These are phyloP conservation scores for Entelurus aequoreus DNA, from an alignment of 2,113 vertebrate species.

Conservation along the genomic window DNA sequence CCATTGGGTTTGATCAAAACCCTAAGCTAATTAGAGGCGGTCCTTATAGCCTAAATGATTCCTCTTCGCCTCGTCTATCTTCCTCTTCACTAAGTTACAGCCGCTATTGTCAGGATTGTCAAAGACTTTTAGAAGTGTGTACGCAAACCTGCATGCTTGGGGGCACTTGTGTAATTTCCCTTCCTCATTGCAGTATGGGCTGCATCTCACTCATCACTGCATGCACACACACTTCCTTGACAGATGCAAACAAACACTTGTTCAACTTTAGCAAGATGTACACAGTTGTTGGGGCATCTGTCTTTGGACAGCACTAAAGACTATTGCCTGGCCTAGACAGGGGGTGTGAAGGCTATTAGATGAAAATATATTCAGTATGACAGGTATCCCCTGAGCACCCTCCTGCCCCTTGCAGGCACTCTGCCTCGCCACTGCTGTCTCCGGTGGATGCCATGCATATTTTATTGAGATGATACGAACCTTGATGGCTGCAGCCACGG, in stretches of 20 bases:
- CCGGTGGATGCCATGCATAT: conserved; percentile 58
- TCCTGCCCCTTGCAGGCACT: conserved; percentile 25
- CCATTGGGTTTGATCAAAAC: conserved; percentile 21
- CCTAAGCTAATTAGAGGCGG: conserved; percentile 39
- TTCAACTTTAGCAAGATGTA: background rate
- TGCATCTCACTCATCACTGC: conserved; percentile 10
- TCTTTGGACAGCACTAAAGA: conserved; percentile 34
- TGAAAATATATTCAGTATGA: conserved; percentile 28
- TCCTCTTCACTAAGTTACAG: conserved; percentile 3
- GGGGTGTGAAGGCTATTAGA: background rate
- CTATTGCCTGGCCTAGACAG: conserved; percentile 19
- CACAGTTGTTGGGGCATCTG: conserved; percentile 25
- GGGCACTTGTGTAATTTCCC: conserved; percentile 5
- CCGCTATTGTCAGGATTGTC: conserved; percentile 15
- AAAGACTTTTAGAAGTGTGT: background rate
- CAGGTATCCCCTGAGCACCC: conserved; percentile 35
- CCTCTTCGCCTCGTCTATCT: conserved; percentile 19
- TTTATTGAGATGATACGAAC: conserved; percentile 47
- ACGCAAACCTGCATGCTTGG: conserved; percentile 3
- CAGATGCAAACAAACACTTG: background rate
- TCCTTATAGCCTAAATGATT: conserved; percentile 9
- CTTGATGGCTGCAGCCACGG: conserved; percentile 16
- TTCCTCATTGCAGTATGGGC: conserved; percentile 10
- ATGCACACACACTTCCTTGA: conserved; percentile 11
- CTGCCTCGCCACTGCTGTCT: conserved; percentile 9